These are phyloP conservation scores for Mesembrinibis cayennensis DNA, from an alignment of 2,113 vertebrate species.

Conservation along the genomic window DNA sequence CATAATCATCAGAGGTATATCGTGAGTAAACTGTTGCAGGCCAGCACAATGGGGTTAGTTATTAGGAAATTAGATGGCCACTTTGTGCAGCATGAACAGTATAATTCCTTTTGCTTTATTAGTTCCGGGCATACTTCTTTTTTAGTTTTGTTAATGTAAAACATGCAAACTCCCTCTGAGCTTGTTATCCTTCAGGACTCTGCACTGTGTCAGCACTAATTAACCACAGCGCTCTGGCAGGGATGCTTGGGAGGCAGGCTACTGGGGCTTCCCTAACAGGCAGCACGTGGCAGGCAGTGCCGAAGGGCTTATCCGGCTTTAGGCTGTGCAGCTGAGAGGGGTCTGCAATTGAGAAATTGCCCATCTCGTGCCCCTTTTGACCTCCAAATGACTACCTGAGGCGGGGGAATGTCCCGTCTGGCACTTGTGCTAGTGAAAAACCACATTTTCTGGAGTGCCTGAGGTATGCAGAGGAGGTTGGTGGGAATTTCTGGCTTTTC, in stretches of 20 bases:
- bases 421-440: not conserved
- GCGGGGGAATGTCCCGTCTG: not conserved
- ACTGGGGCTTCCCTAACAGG: not conserved
- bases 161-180: not conserved
- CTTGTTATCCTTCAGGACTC: not conserved
- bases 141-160: not conserved
- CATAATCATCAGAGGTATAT: not conserved
- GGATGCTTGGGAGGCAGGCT: not conserved
- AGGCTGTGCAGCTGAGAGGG: not conserved
- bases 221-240: not conserved
- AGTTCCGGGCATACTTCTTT: not conserved
- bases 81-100: not conserved
- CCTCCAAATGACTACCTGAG: not conserved
- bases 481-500: not conserved
- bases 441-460: not conserved
- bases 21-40: not conserved
- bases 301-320: not conserved
- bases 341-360: not conserved
- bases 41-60: not conserved
- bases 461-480: not conserved
- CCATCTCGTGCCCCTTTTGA: not conserved
- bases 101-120: not conserved
- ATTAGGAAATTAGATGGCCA: not conserved
- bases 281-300: not conserved
- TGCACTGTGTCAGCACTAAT: conserved; percentile 23